These are phyloP conservation scores for Chloroceryle inda DNA, from an alignment of 2,797 vertebrate species.

Conservation along the genomic window DNA sequence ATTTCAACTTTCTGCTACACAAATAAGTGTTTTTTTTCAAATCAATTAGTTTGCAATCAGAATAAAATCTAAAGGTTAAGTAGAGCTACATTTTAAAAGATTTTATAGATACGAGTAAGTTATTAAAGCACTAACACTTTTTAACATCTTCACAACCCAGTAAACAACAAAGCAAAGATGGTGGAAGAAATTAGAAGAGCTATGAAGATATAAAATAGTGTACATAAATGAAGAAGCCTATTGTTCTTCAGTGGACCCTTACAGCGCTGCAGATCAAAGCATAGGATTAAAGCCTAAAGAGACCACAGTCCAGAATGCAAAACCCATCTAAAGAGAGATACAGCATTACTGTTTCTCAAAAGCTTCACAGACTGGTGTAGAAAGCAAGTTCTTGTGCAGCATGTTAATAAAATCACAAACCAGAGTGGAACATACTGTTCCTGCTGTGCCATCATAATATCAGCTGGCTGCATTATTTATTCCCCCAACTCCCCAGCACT, in stretches of 20 bases:
- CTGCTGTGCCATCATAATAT: neutral
- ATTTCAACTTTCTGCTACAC: neutral
- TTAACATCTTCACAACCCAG: neutral
- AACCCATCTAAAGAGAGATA: neutral
- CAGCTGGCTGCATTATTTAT: slow-evolving; percentile 29
- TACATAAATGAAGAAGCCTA: neutral
- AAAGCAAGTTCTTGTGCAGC: neutral
- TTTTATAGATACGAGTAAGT: neutral
- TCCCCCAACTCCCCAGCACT: neutral
- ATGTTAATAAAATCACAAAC: neutral
- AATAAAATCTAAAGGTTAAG: neutral
- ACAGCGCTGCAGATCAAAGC: neutral
- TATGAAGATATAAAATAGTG: neutral
- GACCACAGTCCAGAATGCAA: neutral
- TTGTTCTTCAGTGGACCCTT: slow-evolving; percentile 1
- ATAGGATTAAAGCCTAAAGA: neutral
- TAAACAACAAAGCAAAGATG: neutral
- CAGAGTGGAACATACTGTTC: neutral
- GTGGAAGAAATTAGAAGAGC: neutral
- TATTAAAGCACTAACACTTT: neutral
- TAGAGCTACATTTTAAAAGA: neutral
- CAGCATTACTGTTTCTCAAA: neutral
- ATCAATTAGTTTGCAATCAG: neutral
- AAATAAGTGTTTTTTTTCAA: neutral
- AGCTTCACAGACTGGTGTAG: neutral